Base-by-base conservation (phyloP, 2,888 invertebrate species). In the Phragmatobia fuliginosa region DNA sequence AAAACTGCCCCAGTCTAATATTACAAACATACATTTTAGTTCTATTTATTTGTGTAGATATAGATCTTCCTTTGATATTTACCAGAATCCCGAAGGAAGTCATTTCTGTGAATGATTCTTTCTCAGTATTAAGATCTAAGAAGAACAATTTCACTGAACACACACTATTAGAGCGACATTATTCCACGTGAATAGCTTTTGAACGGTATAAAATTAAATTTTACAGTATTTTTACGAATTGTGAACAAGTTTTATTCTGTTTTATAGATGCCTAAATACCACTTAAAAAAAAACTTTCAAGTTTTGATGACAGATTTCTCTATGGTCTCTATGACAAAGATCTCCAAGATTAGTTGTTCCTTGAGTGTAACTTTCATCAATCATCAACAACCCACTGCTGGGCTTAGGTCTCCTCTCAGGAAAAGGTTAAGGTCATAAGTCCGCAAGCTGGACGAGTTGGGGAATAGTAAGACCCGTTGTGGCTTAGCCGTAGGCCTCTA, bases 121-220 rank as follows among this genome's bases (percentile, higher is more conserved):
- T 68, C 67, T 41, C 45, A 38, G 67, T 68, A 58, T 31, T n/a
- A 33, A 68, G 67, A 67, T 67, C 49, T 52, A 36, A 61, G 67
- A 56, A 28, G 31, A 49, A 52, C 33, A 3, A 61, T 52, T 61
- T 61, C 60, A 67, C 36, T 60, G 66, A 45, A 75, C 16, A 52
- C 58, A 14, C n/a, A 58, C 61, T 67, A 36, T 61, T 61, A 14
- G 8, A 66, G 61, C 62, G 71, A 6, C 56, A n/a, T 1, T 10
- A 36, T 49, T 32, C 18, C 18, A 18, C 5, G 18, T 41, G 18
- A 18, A 41, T 41, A 18, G 18, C 41, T 41, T 41, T 41, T 4
- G 8, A 49, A 5, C 41, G 6, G 7, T 8, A 8, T 49, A 21
- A 49, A 49, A 21, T n/a, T n/a, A 21, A 2, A n/a, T 45, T 8